Evolutionary conservation across 2,113 vertebrate species (phyloP).

Genomic region (Cyphomyrus plagiostoma): DNA sequence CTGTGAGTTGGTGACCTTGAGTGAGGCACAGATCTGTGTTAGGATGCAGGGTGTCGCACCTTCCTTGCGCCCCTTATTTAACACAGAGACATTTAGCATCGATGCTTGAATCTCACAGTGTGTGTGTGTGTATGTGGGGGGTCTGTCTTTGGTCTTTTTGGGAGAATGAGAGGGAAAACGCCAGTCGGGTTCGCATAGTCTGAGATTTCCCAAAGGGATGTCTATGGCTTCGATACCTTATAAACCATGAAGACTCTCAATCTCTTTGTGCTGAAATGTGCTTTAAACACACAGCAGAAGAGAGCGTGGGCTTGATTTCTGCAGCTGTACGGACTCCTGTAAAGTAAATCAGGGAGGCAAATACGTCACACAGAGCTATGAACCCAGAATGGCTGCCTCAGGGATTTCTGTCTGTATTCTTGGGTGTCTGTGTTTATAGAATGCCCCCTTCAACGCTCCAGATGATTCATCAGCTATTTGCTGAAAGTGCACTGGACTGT

Average conservation of each 20-base stretch:
- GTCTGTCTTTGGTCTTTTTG: background rate
- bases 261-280: background rate
- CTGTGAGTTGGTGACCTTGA: conserved; percentile 23
- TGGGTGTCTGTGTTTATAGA: background rate
- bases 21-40: background rate
- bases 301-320: background rate
- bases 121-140: background rate
- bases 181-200: background rate
- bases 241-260: background rate
- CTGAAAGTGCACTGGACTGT: background rate
- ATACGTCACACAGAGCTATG: background rate
- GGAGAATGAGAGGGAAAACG: background rate
- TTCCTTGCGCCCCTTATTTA: background rate
- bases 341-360: background rate
- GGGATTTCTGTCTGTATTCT: background rate
- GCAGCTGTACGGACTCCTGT: background rate
- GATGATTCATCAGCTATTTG: background rate
- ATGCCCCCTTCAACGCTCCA: background rate
- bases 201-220: background rate
- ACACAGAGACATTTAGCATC: conserved; percentile 12
- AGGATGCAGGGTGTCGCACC: background rate
- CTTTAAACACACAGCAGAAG: background rate
- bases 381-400: background rate
- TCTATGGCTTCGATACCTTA: background rate
- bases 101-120: conserved; percentile 17